Conservation (phyloP, 2,888 invertebrate genomes). For the Linnaemya tessellans region DNA sequence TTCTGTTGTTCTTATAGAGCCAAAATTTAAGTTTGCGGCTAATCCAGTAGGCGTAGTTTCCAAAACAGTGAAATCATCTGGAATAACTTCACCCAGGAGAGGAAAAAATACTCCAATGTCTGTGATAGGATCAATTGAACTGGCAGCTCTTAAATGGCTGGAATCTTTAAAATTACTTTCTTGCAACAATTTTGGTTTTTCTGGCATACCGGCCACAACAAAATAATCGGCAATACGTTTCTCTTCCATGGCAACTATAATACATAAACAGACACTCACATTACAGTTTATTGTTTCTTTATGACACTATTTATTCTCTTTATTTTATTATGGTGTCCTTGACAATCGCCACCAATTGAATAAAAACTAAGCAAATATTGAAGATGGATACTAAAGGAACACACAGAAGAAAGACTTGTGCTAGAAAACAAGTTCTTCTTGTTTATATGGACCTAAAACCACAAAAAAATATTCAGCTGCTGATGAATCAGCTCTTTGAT, state of each 20-base stretch:
- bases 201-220: conserved; percentile 97
- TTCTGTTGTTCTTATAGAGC: conserved; percentile 95
- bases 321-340: conserved; percentile 61
- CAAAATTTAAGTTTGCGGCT: conserved; percentile 98
- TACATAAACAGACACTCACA: conserved; percentile 28
- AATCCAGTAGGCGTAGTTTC: conserved; percentile 93
- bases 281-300: conserved; percentile 7
- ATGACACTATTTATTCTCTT: conserved; percentile 8
- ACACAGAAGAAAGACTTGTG: not conserved
- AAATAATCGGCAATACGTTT: conserved; percentile 98
- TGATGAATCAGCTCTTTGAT: conserved; percentile 65
- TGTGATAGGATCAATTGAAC: conserved; percentile 95
- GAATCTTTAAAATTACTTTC: conserved; percentile 89
- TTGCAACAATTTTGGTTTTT: conserved; percentile 90
- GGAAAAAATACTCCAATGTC: conserved; percentile 97
- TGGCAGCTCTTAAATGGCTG: conserved; percentile 91
- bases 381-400: conserved; percentile 31
- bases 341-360: conserved; percentile 56
- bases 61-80: conserved; percentile 88
- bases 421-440: conserved; percentile 68
- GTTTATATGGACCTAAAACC: conserved; percentile 37
- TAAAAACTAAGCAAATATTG: conserved; percentile 30
- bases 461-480: conserved; percentile 6
- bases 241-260: conserved; percentile 88
- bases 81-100: conserved; percentile 92